A percentile compares a stretch with the other conserved stretches of the same genome.
Evolutionary conservation across 2,888 invertebrate genomes (phyloP).

Genomic region (Mystacides longicornis): DNA sequence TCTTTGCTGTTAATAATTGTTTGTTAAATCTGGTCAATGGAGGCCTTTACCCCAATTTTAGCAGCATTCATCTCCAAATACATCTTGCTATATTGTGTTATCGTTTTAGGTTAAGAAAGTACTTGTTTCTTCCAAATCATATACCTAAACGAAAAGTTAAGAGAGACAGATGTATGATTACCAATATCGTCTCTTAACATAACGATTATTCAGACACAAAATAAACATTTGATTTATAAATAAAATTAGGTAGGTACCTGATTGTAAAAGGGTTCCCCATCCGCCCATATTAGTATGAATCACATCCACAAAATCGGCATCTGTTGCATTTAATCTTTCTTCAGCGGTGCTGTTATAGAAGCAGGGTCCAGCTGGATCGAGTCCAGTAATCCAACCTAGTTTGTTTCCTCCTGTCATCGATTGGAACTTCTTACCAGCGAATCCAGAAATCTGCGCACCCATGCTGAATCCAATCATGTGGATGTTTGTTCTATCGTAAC

Average conservation of each 20-base stretch:
- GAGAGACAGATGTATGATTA: too few relatives aligned
- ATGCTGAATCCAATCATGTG: conserved; percentile 18
- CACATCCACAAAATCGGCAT: conserved; percentile 16
- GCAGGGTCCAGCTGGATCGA: conserved; percentile 24
- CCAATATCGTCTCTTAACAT: too few relatives aligned
- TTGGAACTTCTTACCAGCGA: conserved; percentile 13
- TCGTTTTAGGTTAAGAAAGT: too few relatives aligned
- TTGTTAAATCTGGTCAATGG: too few relatives aligned
- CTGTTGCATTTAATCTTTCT: background rate
- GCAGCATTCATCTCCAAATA: too few relatives aligned
- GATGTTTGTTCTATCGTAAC: background rate
- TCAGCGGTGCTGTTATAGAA: conserved; percentile 11
- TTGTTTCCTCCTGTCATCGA: conserved; percentile 19
- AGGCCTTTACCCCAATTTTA: too few relatives aligned
- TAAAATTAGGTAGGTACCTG: conserved; percentile 9
- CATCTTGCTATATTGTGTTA: too few relatives aligned
- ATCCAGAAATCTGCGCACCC: conserved; percentile 17
- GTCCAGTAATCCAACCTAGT: conserved; percentile 11
- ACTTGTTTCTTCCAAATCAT: too few relatives aligned
- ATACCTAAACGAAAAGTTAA: too few relatives aligned
- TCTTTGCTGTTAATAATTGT: too few relatives aligned
- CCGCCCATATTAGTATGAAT: conserved; percentile 16
- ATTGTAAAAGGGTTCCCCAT: conserved; percentile 5
- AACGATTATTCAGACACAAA: too few relatives aligned
- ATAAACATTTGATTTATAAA: too few relatives aligned